Base-by-base conservation (phyloP, 2,113 vertebrate genomes). In the Notothenia coriiceps region DNA sequence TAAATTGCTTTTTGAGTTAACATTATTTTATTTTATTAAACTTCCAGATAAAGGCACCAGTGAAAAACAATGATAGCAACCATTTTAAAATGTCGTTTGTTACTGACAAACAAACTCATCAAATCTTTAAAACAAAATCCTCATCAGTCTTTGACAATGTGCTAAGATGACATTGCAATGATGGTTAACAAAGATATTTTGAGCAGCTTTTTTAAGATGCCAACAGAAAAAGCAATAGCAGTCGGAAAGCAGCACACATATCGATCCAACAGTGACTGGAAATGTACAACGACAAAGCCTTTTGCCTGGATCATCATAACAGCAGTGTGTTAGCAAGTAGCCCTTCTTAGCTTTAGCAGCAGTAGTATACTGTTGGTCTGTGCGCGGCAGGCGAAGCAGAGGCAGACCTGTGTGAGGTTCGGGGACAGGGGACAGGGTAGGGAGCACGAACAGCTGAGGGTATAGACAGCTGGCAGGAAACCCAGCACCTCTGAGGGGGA, bases 391-490 rank as follows among this genome's bases (percentile, higher is more conserved):
- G 33, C 18, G 10, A 1, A 54, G 61, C 22, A 55, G 52, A 60
- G 35, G 33, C 5, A 69, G 77, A 86, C 57, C 73, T 77, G 85
- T 69, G 74, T 74, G 72, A 72, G 77, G 20, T 25, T 80, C 49
- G 1, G 57, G 73, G 72, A 84, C 67, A 71, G 64, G 57, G 59
- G 72, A 82, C 70, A 77, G 80, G 68, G 73, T 20, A 52, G 61
- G 77, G 86, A 74, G 83, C 68, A 64, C 82, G 89, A 92, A 94
- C 94, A 95, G 93, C 94, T 95, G 94, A 94, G 88, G 90, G 86
- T 51, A 56, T 86, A 47, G 93, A 94, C 93, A 95, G 93, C 95
- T 94, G 94, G 82, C 51, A n/a, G 84, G 93, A 92, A 95, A 95
- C 91, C 87, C 43, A 95, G 88, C 80, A 22, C 69, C 69, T 74